Percentiles rank a stretch among this genome's conserved stretches.
Conservation (phyloP, 2,113 vertebrate species). For the Leucosticte australis region DNA sequence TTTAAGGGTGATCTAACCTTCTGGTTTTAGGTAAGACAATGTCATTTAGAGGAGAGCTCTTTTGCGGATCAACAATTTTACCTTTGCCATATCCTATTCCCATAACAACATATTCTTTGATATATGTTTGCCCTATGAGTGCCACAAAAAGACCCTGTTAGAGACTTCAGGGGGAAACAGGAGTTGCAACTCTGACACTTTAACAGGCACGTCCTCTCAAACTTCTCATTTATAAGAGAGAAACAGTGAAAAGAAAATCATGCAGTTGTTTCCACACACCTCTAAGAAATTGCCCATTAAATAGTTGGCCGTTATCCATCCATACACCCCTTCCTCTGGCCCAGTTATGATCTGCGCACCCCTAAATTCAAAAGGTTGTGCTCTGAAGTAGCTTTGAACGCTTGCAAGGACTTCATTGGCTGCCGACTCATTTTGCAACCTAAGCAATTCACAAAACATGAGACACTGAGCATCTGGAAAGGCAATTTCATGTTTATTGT, state of each 20-base stretch:
- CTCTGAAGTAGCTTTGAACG: slow-evolving; percentile 82
- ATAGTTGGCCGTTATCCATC: slow-evolving; percentile 98
- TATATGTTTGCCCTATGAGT: neutral
- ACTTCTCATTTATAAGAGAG: neutral
- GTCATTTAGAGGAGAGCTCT: neutral
- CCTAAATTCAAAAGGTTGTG: slow-evolving; percentile 87
- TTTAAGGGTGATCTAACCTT: neutral
- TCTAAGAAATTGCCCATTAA: slow-evolving; percentile 91
- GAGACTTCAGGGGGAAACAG: neutral
- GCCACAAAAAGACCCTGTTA: neutral
- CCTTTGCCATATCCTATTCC: neutral
- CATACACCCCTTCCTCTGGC: slow-evolving; percentile 92
- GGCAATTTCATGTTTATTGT: neutral
- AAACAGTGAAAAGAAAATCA: slow-evolving; percentile 62
- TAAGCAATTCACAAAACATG: slow-evolving; percentile 75
- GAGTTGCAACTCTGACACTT: neutral
- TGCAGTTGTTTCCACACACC: slow-evolving; percentile 81
- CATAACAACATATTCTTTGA: neutral
- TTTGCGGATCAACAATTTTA: neutral
- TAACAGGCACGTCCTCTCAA: neutral
- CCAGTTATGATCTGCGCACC: slow-evolving; percentile 91
- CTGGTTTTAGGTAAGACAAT: neutral
- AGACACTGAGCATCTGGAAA: slow-evolving; percentile 63
- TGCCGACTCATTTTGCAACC: slow-evolving; percentile 78
- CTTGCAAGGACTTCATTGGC: slow-evolving; percentile 79